Evolutionary conservation across 2,888 invertebrate species (phyloP).

Genomic region (Hybos culiciformis): DNA sequence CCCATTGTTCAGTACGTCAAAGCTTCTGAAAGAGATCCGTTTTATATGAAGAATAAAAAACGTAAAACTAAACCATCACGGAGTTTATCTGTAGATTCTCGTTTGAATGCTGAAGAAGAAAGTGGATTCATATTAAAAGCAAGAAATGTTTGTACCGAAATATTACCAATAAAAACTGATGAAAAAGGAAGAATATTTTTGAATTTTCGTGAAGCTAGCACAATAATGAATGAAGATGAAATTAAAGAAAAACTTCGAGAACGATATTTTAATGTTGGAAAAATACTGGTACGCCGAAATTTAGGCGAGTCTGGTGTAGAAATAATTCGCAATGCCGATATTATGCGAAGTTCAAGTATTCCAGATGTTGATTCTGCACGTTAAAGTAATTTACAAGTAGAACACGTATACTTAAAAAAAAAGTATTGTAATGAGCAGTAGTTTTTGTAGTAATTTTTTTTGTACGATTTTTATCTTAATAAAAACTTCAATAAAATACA

Average conservation of each 20-base stretch:
- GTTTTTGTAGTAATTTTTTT: too few species aligned
- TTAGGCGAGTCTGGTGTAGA: conserved; percentile 18
- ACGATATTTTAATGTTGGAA: conserved; percentile 31
- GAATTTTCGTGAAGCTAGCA: conserved; percentile 34
- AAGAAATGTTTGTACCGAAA: conserved; percentile 35
- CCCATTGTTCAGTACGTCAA: conserved; percentile 74
- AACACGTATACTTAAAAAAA: neutral
- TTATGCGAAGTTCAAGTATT: neutral
- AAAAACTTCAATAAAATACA: too few species aligned
- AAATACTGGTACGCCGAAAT: conserved; percentile 28
- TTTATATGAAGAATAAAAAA: conserved; percentile 51
- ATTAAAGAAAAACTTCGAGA: conserved; percentile 32
- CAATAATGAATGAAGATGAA: conserved; percentile 35
- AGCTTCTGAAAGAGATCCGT: conserved; percentile 80
- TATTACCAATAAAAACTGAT: conserved; percentile 35
- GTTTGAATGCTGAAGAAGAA: conserved; percentile 24
- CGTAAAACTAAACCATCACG: conserved; percentile 37
- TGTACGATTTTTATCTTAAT: too few species aligned
- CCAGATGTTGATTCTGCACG: neutral
- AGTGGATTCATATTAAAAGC: conserved; percentile 30
- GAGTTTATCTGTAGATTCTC: conserved; percentile 35
- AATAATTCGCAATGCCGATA: neutral
- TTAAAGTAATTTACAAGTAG: neutral
- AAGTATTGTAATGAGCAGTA: too few species aligned
- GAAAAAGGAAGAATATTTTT: conserved; percentile 33